A percentile compares a stretch with the other conserved stretches of the same genome.
Conservation (phyloP, 2,113 vertebrate genomes). For the Apistogramma diplotaenia region DNA sequence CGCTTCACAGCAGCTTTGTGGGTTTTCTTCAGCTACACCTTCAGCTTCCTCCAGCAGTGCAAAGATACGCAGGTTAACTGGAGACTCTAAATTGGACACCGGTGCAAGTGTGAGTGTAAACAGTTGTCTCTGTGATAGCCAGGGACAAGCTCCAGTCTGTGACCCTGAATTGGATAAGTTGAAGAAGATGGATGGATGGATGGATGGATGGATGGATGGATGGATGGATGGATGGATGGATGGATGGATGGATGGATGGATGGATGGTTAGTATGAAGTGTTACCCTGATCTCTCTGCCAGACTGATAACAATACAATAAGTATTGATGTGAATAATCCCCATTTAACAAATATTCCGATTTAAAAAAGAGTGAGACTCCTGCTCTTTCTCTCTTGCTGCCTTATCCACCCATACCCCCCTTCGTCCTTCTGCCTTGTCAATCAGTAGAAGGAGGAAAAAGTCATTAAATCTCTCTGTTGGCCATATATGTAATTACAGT, state of each 20-base stretch:
- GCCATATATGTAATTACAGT: constrained; percentile 84
- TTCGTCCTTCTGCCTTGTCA: constrained; percentile 73
- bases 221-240: too few relatives aligned
- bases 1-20: not conserved
- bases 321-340: not conserved
- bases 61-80: not conserved
- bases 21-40: not conserved
- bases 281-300: not conserved
- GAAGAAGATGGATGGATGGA: too few relatives aligned
- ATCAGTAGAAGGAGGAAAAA: constrained; percentile 77
- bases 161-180: not conserved
- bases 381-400: not conserved
- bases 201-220: not conserved
- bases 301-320: not conserved
- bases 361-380: not conserved
- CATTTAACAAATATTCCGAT: not conserved
- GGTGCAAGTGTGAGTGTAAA: not conserved
- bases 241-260: too few relatives aligned
- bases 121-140: not conserved
- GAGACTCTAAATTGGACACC: not conserved
- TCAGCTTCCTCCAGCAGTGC: not conserved
- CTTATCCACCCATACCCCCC: not conserved
- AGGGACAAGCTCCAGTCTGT: not conserved
- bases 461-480: constrained; percentile 82
- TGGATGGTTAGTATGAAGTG: not conserved